A percentile compares a stretch with the other conserved stretches of the same genome.
phyloP scores from a whole-genome alignment of 2,113 vertebrate genomes.

The Hystrix brachyura region DNA sequence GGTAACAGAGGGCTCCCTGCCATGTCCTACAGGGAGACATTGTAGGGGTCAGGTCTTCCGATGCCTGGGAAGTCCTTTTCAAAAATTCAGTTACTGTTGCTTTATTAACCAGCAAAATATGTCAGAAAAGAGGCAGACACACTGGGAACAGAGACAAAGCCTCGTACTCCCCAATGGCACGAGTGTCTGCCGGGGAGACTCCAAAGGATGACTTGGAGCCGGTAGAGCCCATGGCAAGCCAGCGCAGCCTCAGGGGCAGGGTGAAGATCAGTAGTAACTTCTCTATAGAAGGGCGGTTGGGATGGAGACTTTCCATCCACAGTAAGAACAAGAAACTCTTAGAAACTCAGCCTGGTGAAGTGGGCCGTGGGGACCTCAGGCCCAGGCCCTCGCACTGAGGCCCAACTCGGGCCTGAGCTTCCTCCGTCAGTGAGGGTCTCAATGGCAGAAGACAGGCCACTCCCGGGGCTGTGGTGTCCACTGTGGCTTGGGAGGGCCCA shows the following conservation, averaged over 20 bases:
- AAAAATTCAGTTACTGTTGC: neutral
- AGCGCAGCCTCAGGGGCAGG: too few relatives aligned
- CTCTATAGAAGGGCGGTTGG: neutral
- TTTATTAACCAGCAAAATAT: neutral
- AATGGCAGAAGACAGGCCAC: neutral
- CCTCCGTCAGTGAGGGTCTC: neutral
- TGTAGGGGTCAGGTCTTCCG: fast-evolving
- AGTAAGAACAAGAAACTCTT: neutral
- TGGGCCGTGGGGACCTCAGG: fast-evolving
- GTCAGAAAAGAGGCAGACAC: neutral
- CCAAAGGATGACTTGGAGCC: neutral
- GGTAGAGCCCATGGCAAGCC: neutral
- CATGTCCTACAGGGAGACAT: neutral
- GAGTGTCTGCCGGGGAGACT: neutral
- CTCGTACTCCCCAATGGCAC: fast-evolving
- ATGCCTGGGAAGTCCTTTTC: neutral
- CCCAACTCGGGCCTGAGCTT: neutral
- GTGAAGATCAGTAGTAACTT: neutral
- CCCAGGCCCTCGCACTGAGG: fast-evolving
- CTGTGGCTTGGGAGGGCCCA: neutral
- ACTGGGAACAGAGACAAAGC: neutral
- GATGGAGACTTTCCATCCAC: neutral
- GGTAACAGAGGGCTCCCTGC: neutral
- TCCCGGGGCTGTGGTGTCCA: neutral
- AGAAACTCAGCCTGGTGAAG: neutral